These are phyloP conservation scores for Horisme vitalbata DNA, from an alignment of 2,888 invertebrate species.

Conservation along the genomic window DNA sequence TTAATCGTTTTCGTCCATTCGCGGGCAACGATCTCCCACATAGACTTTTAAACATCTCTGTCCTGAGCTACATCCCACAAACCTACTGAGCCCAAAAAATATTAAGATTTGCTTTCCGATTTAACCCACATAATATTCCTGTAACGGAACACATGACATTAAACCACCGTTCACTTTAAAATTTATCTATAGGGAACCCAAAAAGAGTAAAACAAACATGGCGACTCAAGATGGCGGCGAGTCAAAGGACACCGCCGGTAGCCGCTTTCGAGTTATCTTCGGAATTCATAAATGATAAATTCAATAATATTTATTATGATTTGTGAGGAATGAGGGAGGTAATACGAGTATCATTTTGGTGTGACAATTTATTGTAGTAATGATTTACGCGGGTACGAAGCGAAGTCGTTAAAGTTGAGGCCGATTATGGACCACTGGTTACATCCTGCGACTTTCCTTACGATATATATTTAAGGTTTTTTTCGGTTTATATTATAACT, in stretches of 20 bases:
- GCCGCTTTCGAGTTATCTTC: slow-evolving; percentile 56
- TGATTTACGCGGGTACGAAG: slow-evolving; percentile 17
- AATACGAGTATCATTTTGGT: slow-evolving; percentile 48
- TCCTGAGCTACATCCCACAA: too few relatives aligned
- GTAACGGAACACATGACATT: slow-evolving; percentile 8
- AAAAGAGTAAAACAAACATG: slow-evolving; percentile 73
- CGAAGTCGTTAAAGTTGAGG: slow-evolving; percentile 7
- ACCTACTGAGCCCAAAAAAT: too few relatives aligned
- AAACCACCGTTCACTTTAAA: slow-evolving; percentile 14
- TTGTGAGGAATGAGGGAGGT: slow-evolving; percentile 55
- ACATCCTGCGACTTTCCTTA: too few relatives aligned
- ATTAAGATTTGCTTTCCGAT: not conserved
- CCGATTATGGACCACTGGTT: slow-evolving; percentile 6
- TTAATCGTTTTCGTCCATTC: too few relatives aligned
- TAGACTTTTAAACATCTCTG: too few relatives aligned
- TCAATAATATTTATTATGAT: slow-evolving; percentile 75
- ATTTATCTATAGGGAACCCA: slow-evolving; percentile 40
- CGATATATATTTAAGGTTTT: not conserved
- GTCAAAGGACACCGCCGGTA: slow-evolving; percentile 74
- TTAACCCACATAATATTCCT: not conserved
- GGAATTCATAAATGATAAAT: slow-evolving; percentile 81
- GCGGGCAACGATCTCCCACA: too few relatives aligned
- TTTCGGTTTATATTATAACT: too few relatives aligned
- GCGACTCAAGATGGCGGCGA: slow-evolving; percentile 68
- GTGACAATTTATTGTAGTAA: slow-evolving; percentile 38